A percentile compares a stretch with the other conserved stretches of the same genome.
phyloP scores from a whole-genome alignment of 2,888 invertebrate genomes.

The Dryobota labecula region DNA sequence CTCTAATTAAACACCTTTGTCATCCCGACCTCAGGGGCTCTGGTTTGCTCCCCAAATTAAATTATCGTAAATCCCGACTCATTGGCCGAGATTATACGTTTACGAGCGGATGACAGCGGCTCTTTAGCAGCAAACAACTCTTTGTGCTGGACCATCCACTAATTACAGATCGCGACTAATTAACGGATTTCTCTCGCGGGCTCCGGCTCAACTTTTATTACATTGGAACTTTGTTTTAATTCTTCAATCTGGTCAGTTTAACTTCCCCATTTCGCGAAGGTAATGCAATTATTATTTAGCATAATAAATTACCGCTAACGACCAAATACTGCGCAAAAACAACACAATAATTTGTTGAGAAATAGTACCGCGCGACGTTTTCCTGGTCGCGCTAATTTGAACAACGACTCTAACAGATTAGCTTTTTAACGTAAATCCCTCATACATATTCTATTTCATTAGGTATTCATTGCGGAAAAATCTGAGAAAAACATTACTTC shows the following conservation, averaged over 20 bases:
- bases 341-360: slow-evolving; percentile 33
- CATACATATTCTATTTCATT: slow-evolving; percentile 66
- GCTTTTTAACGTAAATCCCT: slow-evolving; percentile 56
- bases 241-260: slow-evolving; percentile 53
- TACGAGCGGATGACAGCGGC: slow-evolving; percentile 63
- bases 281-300: slow-evolving; percentile 63
- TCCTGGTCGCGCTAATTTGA: slow-evolving; percentile 46
- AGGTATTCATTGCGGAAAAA: slow-evolving; percentile 54
- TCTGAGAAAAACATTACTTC: slow-evolving; percentile 48
- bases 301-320: slow-evolving; percentile 61
- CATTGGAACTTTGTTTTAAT: slow-evolving; percentile 56
- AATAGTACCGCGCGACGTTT: slow-evolving; percentile 20
- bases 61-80: slow-evolving; percentile 74
- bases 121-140: slow-evolving; percentile 69
- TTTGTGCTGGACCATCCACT: slow-evolving; percentile 53
- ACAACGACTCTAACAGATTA: slow-evolving; percentile 52
- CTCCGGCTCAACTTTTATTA: slow-evolving; percentile 61
- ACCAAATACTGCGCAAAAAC: slow-evolving; percentile 47
- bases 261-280: slow-evolving; percentile 44
- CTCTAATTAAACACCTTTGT: slow-evolving; percentile 77
- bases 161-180: slow-evolving; percentile 67
- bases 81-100: slow-evolving; percentile 68
- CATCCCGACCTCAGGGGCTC: slow-evolving; percentile 54
- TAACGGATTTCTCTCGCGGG: slow-evolving; percentile 61
- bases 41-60: slow-evolving; percentile 71